A percentile compares a stretch with the other conserved stretches of the same genome.
These are phyloP conservation scores for Chymomyza procnemis DNA, from an alignment of 2,888 invertebrate genomes.

Conservation along the genomic window DNA sequence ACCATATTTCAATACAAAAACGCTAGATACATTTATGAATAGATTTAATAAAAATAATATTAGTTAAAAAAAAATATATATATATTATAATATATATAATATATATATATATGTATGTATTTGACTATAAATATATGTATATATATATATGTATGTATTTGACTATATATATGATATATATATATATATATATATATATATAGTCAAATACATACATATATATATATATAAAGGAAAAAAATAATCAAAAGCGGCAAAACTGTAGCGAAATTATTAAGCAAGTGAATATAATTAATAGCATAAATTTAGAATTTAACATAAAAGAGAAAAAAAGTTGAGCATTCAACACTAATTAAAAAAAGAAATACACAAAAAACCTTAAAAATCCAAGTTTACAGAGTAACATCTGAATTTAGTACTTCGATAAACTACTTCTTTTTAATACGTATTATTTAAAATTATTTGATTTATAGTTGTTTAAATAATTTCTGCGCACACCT, in stretches of 20 bases:
- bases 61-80: slow-evolving; percentile 12
- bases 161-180: no score
- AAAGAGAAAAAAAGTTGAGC: slow-evolving; percentile 6
- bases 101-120: no score
- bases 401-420: background rate
- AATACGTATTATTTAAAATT: slow-evolving; percentile 20
- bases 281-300: slow-evolving; percentile 7
- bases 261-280: slow-evolving; percentile 45
- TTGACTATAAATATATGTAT: no score
- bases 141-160: no score
- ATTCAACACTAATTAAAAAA: slow-evolving; percentile 1
- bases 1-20: slow-evolving; percentile 13
- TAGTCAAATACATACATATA: no score
- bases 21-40: slow-evolving; percentile 66
- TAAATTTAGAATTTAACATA: slow-evolving; percentile 2
- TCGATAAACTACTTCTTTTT: slow-evolving; percentile 19
- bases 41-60: slow-evolving; percentile 32
- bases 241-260: slow-evolving; percentile 69
- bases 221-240: slow-evolving; percentile 31
- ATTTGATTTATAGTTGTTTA: background rate
- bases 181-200: no score
- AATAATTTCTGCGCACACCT: background rate
- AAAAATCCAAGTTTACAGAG: background rate
- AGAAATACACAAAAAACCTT: background rate
- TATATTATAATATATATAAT: no score